Conservation (phyloP, 2,113 vertebrate genomes). For the Limanda limanda region DNA sequence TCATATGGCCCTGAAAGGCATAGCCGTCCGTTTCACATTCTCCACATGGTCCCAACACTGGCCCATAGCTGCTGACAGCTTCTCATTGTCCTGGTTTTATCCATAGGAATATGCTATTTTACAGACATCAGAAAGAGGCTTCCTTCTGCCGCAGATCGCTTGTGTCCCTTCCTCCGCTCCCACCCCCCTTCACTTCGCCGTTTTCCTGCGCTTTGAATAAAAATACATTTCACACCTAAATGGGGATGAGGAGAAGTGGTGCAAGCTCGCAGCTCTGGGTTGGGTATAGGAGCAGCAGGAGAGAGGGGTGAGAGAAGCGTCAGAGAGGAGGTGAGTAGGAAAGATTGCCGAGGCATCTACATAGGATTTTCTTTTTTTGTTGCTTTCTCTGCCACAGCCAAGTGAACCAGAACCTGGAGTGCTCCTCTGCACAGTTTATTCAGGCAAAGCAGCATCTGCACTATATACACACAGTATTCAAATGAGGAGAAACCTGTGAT, state of each 20-base stretch:
- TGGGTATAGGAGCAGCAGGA: slow-evolving; percentile 34
- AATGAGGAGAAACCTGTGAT: slow-evolving; percentile 43
- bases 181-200: not conserved
- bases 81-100: slow-evolving; percentile 61
- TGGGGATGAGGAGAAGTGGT: slow-evolving; percentile 58
- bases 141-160: slow-evolving; percentile 57
- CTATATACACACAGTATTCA: slow-evolving; percentile 32
- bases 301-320: not conserved
- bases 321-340: slow-evolving; percentile 40
- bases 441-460: slow-evolving; percentile 52
- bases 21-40: slow-evolving; percentile 43
- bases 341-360: slow-evolving; percentile 43
- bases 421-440: slow-evolving; percentile 48
- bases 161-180: slow-evolving; percentile 59
- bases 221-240: slow-evolving; percentile 77
- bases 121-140: slow-evolving; percentile 57
- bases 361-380: too few relatives aligned
- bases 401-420: slow-evolving; percentile 49
- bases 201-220: slow-evolving; percentile 61
- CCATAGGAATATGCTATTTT: slow-evolving; percentile 43
- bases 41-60: slow-evolving; percentile 35
- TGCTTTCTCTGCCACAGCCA: slow-evolving; percentile 30
- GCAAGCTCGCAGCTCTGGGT: slow-evolving; percentile 54
- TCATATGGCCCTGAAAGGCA: slow-evolving; percentile 40
- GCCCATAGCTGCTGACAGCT: slow-evolving; percentile 48